These are phyloP conservation scores for Tricholauxania praeusta DNA, from an alignment of 2,888 invertebrate genomes.

Conservation along the genomic window DNA sequence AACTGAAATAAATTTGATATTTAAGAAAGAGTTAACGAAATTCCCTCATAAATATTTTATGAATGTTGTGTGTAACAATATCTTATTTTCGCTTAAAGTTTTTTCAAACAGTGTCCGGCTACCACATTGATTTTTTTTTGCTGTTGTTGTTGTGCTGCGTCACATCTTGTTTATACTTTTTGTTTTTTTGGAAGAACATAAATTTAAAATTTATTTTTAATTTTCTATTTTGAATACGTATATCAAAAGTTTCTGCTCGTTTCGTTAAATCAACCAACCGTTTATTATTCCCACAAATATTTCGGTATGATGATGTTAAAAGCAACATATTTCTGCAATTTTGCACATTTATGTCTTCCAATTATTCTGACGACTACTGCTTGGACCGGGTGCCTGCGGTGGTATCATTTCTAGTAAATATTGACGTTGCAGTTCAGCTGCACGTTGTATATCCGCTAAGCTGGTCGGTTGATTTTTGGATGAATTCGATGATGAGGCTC, in stretches of 20 bases:
- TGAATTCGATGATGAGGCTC: constrained; percentile 57
- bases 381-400: constrained; percentile 67
- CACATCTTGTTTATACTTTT: background rate
- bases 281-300: no score
- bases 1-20: background rate
- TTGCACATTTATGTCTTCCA: constrained; percentile 65
- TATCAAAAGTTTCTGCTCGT: no score
- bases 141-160: background rate
- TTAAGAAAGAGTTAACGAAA: constrained; percentile 4
- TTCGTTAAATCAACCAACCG: no score
- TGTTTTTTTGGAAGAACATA: constrained; percentile 19
- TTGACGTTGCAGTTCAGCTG: constrained; percentile 91
- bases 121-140: background rate
- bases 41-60: constrained; percentile 6
- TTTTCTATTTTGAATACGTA: background rate
- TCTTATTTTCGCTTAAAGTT: constrained; percentile 31
- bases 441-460: constrained; percentile 84
- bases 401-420: constrained; percentile 96
- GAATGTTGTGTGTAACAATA: constrained; percentile 11
- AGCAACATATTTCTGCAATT: no score
- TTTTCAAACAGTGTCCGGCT: constrained; percentile 20
- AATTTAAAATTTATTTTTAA: background rate
- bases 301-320: no score
- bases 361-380: constrained; percentile 68
- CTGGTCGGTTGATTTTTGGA: constrained; percentile 64